These are phyloP conservation scores for Epinephelus moara DNA, from an alignment of 2,113 vertebrate genomes.

Conservation along the genomic window DNA sequence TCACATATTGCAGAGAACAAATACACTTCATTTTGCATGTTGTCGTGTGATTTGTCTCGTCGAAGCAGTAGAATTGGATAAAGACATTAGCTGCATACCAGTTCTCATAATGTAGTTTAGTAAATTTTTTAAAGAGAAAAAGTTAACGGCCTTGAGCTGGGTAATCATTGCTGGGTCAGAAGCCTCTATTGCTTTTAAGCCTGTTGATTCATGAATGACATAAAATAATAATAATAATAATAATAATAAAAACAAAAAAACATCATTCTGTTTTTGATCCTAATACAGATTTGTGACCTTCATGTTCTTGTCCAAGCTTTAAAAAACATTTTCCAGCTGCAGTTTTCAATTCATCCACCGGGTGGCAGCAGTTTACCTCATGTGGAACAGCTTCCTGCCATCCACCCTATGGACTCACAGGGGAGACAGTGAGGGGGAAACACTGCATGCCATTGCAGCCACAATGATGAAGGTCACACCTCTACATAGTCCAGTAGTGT, in stretches of 20 bases:
- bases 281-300: neutral
- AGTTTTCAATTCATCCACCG: conserved; percentile 44
- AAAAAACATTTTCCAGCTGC: conserved; percentile 4
- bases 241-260: neutral
- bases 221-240: neutral
- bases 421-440: neutral
- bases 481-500: neutral
- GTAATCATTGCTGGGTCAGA: conserved; percentile 34
- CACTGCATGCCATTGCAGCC: conserved; percentile 8
- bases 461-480: conserved; percentile 34
- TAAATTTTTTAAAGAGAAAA: conserved; percentile 30
- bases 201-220: conserved; percentile 28
- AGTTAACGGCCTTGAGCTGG: conserved; percentile 22
- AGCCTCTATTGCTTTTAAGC: conserved; percentile 63
- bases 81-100: conserved; percentile 57
- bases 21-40: conserved; percentile 45
- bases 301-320: neutral
- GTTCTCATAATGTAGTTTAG: conserved; percentile 45
- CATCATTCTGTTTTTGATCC: neutral
- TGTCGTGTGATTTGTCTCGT: conserved; percentile 29
- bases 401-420: neutral
- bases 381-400: neutral
- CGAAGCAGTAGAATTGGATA: conserved; percentile 26
- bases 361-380: conserved; percentile 60
- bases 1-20: conserved; percentile 54